Conservation (phyloP, 53 echinoderm and acorn worm genomes). For the Patiria pectinifera region DNA sequence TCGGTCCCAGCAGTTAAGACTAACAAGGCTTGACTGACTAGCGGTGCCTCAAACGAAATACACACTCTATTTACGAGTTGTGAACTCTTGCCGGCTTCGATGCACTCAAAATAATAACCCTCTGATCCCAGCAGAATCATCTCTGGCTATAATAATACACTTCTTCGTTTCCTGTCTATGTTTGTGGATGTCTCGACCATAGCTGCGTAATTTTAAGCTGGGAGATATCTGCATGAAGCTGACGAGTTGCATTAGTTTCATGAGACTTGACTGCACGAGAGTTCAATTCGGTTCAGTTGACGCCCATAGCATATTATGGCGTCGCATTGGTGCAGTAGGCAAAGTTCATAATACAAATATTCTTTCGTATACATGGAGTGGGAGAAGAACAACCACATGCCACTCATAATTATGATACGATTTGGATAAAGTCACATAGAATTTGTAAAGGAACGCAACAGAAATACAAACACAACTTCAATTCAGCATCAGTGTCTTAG, state of each 20-base stretch:
- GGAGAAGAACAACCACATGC: background rate
- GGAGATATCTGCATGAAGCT: background rate
- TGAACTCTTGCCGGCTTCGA: background rate
- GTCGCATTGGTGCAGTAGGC: background rate
- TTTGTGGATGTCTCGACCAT: background rate
- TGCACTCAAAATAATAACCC: constrained; percentile 5
- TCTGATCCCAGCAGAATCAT: background rate
- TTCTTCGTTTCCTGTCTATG: background rate
- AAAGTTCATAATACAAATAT: background rate
- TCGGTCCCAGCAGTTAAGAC: background rate
- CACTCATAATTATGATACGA: background rate
- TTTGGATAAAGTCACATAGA: too few relatives aligned
- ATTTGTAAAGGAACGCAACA: background rate
- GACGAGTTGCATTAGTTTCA: background rate
- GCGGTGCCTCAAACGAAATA: background rate
- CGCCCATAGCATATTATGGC: background rate
- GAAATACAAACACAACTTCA: background rate
- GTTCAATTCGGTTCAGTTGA: background rate
- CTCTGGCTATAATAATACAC: background rate
- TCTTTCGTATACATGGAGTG: background rate
- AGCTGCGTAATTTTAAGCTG: background rate
- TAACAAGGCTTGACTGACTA: background rate
- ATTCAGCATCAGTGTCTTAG: background rate
- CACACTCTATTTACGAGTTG: background rate
- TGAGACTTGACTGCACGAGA: background rate